Evolutionary conservation across 1,140 invertebrate genomes (phyloP).

Genomic region (Cardiocondyla obscurior): DNA sequence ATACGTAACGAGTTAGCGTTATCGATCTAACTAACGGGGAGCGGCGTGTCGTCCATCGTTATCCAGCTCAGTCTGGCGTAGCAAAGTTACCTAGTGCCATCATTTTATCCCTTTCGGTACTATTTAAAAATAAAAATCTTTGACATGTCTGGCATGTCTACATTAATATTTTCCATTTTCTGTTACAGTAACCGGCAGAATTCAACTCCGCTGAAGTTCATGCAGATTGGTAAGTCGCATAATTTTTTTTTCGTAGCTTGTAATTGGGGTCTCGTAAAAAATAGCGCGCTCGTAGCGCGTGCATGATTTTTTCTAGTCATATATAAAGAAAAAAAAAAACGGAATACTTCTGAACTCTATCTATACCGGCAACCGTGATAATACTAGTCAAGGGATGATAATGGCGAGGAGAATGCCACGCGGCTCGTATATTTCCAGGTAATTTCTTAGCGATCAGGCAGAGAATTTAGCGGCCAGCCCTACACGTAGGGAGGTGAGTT

Average conservation of each 20-base stretch:
- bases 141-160: too few species aligned
- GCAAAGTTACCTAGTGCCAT: constrained; percentile 32
- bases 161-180: too few species aligned
- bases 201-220: too few species aligned
- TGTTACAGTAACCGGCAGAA: too few species aligned
- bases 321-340: background rate
- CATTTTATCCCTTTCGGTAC: constrained; percentile 18
- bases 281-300: too few species aligned
- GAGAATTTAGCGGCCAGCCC: constrained; percentile 65
- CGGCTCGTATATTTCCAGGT: constrained; percentile 71
- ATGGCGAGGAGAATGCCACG: background rate
- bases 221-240: too few species aligned
- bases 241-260: too few species aligned
- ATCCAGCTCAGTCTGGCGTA: constrained; percentile 22
- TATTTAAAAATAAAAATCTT: background rate
- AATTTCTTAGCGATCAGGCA: constrained; percentile 82
- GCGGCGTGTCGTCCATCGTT: constrained; percentile 51
- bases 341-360: constrained; percentile 25
- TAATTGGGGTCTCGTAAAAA: too few species aligned
- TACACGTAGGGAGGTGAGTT: constrained; percentile 3
- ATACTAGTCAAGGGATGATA: constrained; percentile 18
- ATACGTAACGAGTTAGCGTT: constrained; percentile 51
- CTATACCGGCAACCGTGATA: constrained; percentile 11
- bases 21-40: constrained; percentile 56
- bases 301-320: too few species aligned